A percentile compares a stretch with the other conserved stretches of the same genome.
phyloP scores from a whole-genome alignment of 2,888 invertebrate species.

The Agrochola litura region DNA sequence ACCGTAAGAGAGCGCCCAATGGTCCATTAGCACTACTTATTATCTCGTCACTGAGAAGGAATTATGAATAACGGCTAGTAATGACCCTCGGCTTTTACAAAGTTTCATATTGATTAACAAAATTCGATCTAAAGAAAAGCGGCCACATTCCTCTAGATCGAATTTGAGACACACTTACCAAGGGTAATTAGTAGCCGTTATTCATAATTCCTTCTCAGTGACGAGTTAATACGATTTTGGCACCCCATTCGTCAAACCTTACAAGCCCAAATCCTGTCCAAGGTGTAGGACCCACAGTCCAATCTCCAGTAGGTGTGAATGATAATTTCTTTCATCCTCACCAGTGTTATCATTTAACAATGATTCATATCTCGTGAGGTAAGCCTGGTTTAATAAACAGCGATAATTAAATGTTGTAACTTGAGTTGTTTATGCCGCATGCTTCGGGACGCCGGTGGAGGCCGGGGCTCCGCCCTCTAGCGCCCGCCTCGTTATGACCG shows the following conservation, averaged over 20 bases:
- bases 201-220: no score
- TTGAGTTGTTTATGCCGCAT: constrained; percentile 87
- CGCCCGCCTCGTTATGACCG: constrained; percentile 79
- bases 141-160: no score
- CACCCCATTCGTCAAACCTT: constrained; percentile 20
- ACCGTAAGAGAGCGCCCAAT: background rate
- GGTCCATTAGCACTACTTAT: no score
- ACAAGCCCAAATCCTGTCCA: constrained; percentile 22
- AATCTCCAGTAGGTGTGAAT: constrained; percentile 84
- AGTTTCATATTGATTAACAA: no score
- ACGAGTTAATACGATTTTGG: background rate
- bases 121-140: no score
- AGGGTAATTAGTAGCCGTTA: no score
- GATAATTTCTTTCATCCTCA: constrained; percentile 77
- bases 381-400: constrained; percentile 88
- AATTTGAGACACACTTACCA: no score
- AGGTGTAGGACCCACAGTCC: constrained; percentile 48
- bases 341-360: constrained; percentile 76
- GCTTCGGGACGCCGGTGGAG: constrained; percentile 72
- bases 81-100: no score
- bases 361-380: constrained; percentile 81
- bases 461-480: constrained; percentile 80
- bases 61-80: no score
- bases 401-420: constrained; percentile 89
- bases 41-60: no score